Evolutionary conservation across 2,113 vertebrate species (phyloP).

Genomic region (Psammodynastes pulverulentus): DNA sequence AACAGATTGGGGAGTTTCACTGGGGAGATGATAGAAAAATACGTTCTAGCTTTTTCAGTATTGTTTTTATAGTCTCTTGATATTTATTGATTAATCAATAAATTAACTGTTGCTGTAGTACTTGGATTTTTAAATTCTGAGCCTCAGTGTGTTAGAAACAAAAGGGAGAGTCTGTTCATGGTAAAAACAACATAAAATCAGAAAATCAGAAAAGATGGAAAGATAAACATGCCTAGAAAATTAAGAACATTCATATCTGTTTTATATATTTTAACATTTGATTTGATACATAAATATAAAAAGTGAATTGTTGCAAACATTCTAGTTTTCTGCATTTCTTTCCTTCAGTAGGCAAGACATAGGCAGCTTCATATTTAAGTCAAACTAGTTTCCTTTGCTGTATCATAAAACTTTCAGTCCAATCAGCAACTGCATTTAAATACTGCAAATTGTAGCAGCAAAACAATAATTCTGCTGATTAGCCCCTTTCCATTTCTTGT

Average conservation of each 20-base stretch:
- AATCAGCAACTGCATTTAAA: conserved; percentile 98
- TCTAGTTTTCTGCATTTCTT: conserved; percentile 27
- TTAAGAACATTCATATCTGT: neutral
- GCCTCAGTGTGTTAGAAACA: neutral
- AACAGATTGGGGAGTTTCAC: neutral
- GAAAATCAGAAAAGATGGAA: neutral
- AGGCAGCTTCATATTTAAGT: conserved; percentile 67
- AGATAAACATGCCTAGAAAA: neutral
- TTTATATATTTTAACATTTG: neutral
- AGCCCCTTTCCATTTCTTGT: conserved; percentile 99
- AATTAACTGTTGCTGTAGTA: neutral
- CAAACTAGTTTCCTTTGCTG: conserved; percentile 77
- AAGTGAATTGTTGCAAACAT: neutral
- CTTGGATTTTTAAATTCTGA: neutral
- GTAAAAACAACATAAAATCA: neutral
- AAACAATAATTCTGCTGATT: conserved; percentile 99
- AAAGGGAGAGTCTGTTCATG: neutral
- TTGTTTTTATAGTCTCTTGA: neutral
- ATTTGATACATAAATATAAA: conserved; percentile 11
- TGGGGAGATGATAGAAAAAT: neutral
- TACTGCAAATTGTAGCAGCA: conserved; percentile 99
- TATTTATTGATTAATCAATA: neutral
- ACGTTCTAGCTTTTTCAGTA: neutral
- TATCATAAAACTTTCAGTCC: conserved; percentile 94
- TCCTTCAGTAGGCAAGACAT: conserved; percentile 50